phyloP scores from a whole-genome alignment of 2,797 vertebrate genomes.

The Leucoraja ocellata region DNA sequence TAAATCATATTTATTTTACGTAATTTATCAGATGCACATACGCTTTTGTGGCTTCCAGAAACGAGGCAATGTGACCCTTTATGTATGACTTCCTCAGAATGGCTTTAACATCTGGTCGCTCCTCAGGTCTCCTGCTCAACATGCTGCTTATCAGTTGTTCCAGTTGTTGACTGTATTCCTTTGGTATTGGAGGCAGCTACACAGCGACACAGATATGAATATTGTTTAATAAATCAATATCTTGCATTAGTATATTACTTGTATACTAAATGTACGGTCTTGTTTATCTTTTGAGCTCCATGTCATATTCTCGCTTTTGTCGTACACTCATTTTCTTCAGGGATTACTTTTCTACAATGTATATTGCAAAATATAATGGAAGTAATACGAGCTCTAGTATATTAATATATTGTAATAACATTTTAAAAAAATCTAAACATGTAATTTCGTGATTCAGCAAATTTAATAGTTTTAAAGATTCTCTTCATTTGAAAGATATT shows the following conservation, averaged over 20 bases:
- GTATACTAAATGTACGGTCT: neutral
- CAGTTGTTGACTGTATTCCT: slow-evolving; percentile 79
- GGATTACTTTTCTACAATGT: neutral
- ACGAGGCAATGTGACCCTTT: slow-evolving; percentile 81
- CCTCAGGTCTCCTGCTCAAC: slow-evolving; percentile 86
- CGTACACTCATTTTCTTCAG: neutral
- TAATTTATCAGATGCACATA: slow-evolving; percentile 54
- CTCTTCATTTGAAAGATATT: no score
- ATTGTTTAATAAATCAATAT: neutral
- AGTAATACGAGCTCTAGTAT: neutral
- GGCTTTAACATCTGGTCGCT: slow-evolving; percentile 79
- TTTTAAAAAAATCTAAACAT: neutral
- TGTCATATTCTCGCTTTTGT: neutral
- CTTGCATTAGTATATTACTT: neutral
- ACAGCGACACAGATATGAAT: slow-evolving; percentile 40
- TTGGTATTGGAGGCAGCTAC: slow-evolving; percentile 89
- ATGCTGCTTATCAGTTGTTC: slow-evolving; percentile 81
- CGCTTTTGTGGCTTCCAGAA: slow-evolving; percentile 87
- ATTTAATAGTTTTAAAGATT: neutral
- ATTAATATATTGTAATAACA: neutral
- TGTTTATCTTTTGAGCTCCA: neutral
- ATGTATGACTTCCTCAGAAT: slow-evolving; percentile 87
- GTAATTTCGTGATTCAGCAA: neutral
- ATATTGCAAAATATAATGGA: neutral
- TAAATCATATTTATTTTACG: neutral